Percentiles rank a stretch among this genome's conserved stretches.
These are phyloP conservation scores for Tuta absoluta DNA, from an alignment of 2,888 invertebrate genomes.

Conservation along the genomic window DNA sequence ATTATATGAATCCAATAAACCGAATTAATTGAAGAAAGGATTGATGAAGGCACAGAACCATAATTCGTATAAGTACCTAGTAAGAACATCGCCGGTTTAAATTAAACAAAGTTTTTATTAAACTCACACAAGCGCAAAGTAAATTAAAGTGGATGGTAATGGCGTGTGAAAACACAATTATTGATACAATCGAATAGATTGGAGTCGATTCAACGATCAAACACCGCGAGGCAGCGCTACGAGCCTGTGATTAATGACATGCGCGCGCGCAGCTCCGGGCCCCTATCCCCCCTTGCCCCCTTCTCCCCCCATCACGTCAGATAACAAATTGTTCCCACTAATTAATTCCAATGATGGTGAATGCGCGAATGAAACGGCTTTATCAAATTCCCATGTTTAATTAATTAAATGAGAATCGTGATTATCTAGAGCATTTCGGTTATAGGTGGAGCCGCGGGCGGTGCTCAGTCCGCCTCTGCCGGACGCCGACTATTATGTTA, in stretches of 20 bases:
- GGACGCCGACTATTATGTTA: background rate
- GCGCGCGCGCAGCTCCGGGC: constrained; percentile 20
- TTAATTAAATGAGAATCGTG: constrained; percentile 28
- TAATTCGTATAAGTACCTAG: no score
- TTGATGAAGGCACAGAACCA: constrained; percentile 5
- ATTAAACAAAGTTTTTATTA: constrained; percentile 17
- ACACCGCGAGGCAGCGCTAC: constrained; percentile 24
- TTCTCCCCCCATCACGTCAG: constrained; percentile 8
- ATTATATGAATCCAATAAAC: constrained; percentile 20
- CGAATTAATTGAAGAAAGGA: constrained; percentile 8
- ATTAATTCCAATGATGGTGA: constrained; percentile 28
- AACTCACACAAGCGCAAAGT: constrained; percentile 20
- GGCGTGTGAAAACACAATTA: constrained; percentile 30
- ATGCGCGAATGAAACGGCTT: constrained; percentile 31
- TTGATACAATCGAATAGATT: constrained; percentile 29
- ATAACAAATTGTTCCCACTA: constrained; percentile 28
- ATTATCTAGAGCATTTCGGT: constrained; percentile 20
- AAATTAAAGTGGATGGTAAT: constrained; percentile 23
- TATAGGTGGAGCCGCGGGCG: background rate
- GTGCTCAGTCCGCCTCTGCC: constrained; percentile 4
- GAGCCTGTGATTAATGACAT: constrained; percentile 28
- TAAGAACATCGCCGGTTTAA: background rate
- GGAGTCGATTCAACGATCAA: constrained; percentile 30
- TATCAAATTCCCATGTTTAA: constrained; percentile 29
- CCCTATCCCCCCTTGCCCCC: background rate